Conservation (phyloP, 2,888 invertebrate species). For the Lithophane ornitopus region DNA sequence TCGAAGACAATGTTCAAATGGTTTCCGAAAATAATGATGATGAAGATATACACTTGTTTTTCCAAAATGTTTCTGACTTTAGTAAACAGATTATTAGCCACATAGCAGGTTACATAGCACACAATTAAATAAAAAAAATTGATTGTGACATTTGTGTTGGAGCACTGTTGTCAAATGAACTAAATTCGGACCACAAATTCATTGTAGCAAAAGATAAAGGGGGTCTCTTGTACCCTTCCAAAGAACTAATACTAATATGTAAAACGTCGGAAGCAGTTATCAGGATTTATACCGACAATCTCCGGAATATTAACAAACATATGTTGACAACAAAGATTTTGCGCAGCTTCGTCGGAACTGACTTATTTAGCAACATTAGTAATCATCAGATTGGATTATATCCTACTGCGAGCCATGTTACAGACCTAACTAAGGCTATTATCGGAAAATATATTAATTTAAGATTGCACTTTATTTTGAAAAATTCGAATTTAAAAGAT, state of each 20-base stretch:
- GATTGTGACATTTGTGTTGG: conserved; percentile 21
- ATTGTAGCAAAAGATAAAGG: not conserved
- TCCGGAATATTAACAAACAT: not conserved
- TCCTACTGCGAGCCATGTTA: not conserved
- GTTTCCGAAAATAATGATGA: conserved; percentile 14
- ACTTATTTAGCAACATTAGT: not conserved
- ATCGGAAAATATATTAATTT: not conserved
- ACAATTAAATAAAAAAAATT: conserved; percentile 9
- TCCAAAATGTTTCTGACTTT: conserved; percentile 1
- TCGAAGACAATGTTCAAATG: not conserved
- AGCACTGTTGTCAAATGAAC: conserved; percentile 8
- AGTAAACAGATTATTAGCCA: not conserved
- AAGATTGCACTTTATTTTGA: conserved; percentile 25
- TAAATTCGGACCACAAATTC: conserved; percentile 12
- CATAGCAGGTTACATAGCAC: conserved; percentile 10
- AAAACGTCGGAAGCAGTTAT: not conserved
- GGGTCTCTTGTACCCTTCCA: too few species aligned
- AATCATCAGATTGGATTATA: not conserved
- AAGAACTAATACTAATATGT: too few species aligned
- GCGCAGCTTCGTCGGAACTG: not conserved
- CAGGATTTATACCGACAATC: not conserved
- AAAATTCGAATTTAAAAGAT: conserved; percentile 19
- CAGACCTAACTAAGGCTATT: not conserved
- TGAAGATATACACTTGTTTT: conserved; percentile 2
- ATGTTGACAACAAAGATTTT: not conserved